Base-by-base conservation (phyloP, 2,113 vertebrate species). In the Corythaeola cristata region DNA sequence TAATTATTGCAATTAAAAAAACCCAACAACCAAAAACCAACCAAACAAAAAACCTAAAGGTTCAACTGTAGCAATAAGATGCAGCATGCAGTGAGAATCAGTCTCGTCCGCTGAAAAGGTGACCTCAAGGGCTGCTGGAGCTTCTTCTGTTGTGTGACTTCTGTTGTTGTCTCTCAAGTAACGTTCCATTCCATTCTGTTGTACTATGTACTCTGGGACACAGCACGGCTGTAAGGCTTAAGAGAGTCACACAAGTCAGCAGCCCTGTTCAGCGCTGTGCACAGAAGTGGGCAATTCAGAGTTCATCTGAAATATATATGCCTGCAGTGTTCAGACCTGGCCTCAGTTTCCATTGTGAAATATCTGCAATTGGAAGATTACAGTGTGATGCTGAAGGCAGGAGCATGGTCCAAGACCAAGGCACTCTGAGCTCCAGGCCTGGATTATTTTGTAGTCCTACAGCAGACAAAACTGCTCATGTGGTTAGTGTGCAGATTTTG, bases 301-400 rank as follows among this genome's bases (percentile, higher is more conserved):
- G 35, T 30, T 75, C 15, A 55, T 11, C 35, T 6, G 1, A 49
- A 23, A 67, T 66, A n/a, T 2, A 7, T 3, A 6, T 0, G 0
- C 21, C 58, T 85, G 77, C 35, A 32, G 44, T 8, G 35, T 10
- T 41, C 8, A 75, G 62, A 4, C 30, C n/a, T n/a, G 45, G 35
- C 33, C 52, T 80, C 1, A 0, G 19, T 9, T 67, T 49, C 53
- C 15, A 21, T 18, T 52, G 24, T 16, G 78, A 20, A 15, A 44
- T 19, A 32, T 30, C n/a, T 71, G 82, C 64, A 39, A 17, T 1
- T 32, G 49, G 21, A 59, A 47, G 74, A 5, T 17, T 23, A 1
- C 49, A 62, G 71, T n/a, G 26, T 53, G 58, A 27, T 39, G 39
- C 62, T 85, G 78, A 49, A 78, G 49, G 62, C n/a, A 45, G 80